These are phyloP conservation scores for Parapristionchus giblindavisi DNA, from an alignment of 2,888 invertebrate species.

Conservation along the genomic window DNA sequence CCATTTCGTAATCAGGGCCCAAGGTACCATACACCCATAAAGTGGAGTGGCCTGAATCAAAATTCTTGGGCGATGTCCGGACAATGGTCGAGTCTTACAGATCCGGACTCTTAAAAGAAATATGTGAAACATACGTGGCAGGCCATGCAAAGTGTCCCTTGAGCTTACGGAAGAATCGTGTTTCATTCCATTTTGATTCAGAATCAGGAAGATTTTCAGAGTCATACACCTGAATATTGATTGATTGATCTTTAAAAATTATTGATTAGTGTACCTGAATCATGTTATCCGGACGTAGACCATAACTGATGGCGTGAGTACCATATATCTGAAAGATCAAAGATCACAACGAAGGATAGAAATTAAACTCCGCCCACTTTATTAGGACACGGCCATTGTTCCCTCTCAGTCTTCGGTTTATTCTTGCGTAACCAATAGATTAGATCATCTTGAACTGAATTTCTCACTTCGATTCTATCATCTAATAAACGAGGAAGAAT, in stretches of 20 bases:
- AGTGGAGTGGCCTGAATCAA: too few relatives aligned
- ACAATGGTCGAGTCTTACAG: too few relatives aligned
- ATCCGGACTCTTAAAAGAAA: not conserved
- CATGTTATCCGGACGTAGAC: constrained; percentile 35
- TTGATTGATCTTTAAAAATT: not conserved
- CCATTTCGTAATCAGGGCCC: too few relatives aligned
- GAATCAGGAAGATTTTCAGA: constrained; percentile 49
- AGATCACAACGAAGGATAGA: not conserved
- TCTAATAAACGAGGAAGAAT: constrained; percentile 43
- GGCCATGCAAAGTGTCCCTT: constrained; percentile 48
- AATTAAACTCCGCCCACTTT: constrained; percentile 23
- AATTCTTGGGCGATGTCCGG: too few relatives aligned
- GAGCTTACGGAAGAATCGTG: constrained; percentile 45
- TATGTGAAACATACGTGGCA: not conserved
- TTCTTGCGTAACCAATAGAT: constrained; percentile 49
- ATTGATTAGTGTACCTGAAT: not conserved
- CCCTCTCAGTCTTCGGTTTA: constrained; percentile 46
- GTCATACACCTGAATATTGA: constrained; percentile 50
- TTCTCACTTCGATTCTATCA: constrained; percentile 43
- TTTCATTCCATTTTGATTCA: constrained; percentile 49
- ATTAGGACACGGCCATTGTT: constrained; percentile 42
- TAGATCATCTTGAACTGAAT: constrained; percentile 44
- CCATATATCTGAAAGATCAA: constrained; percentile 27
- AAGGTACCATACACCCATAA: too few relatives aligned
- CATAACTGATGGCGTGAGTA: constrained; percentile 7